A percentile compares a stretch with the other conserved stretches of the same genome.
Evolutionary conservation across 2,888 invertebrate genomes (phyloP).

Genomic region (Tenthredo scrophulariae): DNA sequence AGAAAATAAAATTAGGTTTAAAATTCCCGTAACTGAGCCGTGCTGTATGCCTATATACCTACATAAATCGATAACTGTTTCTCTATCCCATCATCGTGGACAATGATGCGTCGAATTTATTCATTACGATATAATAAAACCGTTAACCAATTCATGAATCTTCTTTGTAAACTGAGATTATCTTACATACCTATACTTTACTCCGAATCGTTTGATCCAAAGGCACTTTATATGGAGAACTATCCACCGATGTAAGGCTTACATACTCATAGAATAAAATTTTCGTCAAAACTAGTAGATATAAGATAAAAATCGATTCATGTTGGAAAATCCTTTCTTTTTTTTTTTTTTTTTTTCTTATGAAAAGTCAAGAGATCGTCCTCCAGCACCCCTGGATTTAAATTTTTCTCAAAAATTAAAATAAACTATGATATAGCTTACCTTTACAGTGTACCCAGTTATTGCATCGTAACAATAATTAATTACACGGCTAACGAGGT

Average conservation of each 20-base stretch:
- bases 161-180: not conserved
- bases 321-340: not conserved
- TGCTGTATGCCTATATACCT: not conserved
- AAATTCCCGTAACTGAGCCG: not conserved
- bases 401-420: not conserved
- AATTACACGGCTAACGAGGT: conserved; percentile 23
- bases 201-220: not conserved
- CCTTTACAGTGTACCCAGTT: not conserved
- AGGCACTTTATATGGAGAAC: no score
- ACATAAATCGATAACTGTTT: not conserved
- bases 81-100: conserved; percentile 38
- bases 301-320: not conserved
- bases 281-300: not conserved
- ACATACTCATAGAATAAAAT: no score
- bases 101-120: conserved; percentile 44
- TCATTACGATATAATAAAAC: not conserved
- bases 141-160: conserved; percentile 14
- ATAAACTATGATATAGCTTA: not conserved
- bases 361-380: not conserved
- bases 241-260: no score
- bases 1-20: not conserved
- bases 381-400: not conserved
- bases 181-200: not conserved
- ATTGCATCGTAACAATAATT: conserved; percentile 17
- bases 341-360: not conserved